phyloP scores from a whole-genome alignment of 2,888 invertebrate species.

The Eulithis prunata region DNA sequence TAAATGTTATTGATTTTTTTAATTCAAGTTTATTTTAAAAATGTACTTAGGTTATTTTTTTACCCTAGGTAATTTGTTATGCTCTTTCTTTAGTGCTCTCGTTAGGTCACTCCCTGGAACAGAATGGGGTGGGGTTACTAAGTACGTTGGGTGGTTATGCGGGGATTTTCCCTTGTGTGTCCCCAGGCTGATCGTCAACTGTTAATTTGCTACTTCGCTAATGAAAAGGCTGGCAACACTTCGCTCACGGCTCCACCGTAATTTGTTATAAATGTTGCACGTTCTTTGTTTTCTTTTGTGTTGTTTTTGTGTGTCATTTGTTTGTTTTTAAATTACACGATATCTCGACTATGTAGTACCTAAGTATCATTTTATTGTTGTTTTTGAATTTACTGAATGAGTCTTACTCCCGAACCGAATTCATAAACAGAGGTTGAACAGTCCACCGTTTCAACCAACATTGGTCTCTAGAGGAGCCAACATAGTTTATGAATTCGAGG shows the following conservation, averaged over 20 bases:
- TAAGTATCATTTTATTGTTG: background rate
- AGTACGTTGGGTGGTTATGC: background rate
- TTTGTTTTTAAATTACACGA: constrained; percentile 17
- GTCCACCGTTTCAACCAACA: too few species aligned
- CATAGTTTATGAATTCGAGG: too few species aligned
- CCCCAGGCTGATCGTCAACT: background rate
- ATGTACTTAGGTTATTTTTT: too few species aligned
- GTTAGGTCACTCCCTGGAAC: too few species aligned
- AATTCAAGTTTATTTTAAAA: too few species aligned
- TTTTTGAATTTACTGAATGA: background rate
- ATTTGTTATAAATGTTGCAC: constrained; percentile 18
- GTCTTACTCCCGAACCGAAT: too few species aligned
- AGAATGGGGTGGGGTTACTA: background rate
- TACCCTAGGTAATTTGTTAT: too few species aligned
- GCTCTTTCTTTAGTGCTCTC: too few species aligned
- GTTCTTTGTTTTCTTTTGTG: constrained; percentile 3
- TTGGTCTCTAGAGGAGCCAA: too few species aligned
- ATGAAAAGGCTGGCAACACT: constrained; percentile 15
- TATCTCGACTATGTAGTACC: constrained; percentile 5
- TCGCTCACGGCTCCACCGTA: background rate
- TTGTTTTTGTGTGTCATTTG: constrained; percentile 16
- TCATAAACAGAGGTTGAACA: too few species aligned
- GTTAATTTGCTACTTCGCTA: constrained; percentile 16
- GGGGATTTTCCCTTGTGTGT: constrained; percentile 11
- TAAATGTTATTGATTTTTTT: too few species aligned